Evolutionary conservation across 1,140 invertebrate genomes (phyloP).

Genomic region (Drosophila ogumai): DNA sequence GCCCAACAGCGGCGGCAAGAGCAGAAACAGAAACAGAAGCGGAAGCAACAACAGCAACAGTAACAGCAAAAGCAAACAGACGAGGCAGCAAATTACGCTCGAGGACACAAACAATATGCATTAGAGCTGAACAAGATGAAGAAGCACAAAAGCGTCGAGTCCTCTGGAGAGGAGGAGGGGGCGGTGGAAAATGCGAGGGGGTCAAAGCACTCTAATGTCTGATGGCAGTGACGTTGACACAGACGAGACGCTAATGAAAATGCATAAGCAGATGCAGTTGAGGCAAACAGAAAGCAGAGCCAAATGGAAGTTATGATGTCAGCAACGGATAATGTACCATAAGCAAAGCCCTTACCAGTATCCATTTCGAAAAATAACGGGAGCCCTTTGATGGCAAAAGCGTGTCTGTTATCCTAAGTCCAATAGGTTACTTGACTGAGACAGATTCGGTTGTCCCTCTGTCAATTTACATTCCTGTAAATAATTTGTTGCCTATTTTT

Average conservation of each 20-base stretch:
- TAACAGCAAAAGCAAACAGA: conserved; percentile 44
- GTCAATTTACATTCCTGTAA: background rate
- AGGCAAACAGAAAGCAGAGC: conserved; percentile 26
- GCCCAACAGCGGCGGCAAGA: conserved; percentile 42
- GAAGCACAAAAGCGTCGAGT: conserved; percentile 33
- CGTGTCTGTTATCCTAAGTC: background rate
- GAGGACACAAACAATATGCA: conserved; percentile 78
- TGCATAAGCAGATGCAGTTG: conserved; percentile 69
- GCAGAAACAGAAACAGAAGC: conserved; percentile 31
- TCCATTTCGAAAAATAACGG: background rate
- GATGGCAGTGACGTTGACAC: conserved; percentile 73
- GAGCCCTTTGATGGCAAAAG: background rate
- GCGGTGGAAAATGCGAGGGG: conserved; percentile 15
- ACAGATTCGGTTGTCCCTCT: background rate
- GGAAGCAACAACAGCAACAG: background rate
- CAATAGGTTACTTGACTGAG: background rate
- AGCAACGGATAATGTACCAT: background rate
- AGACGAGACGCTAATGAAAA: conserved; percentile 71
- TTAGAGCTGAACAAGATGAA: conserved; percentile 48
- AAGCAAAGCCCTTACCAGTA: background rate
- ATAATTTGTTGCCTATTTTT: no score
- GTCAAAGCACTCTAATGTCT: conserved; percentile 69
- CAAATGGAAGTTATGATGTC: conserved; percentile 11
- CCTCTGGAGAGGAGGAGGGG: conserved; percentile 7
- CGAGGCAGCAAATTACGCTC: conserved; percentile 68